phyloP scores from a whole-genome alignment of 2,888 invertebrate genomes.

The Pteria penguin region DNA sequence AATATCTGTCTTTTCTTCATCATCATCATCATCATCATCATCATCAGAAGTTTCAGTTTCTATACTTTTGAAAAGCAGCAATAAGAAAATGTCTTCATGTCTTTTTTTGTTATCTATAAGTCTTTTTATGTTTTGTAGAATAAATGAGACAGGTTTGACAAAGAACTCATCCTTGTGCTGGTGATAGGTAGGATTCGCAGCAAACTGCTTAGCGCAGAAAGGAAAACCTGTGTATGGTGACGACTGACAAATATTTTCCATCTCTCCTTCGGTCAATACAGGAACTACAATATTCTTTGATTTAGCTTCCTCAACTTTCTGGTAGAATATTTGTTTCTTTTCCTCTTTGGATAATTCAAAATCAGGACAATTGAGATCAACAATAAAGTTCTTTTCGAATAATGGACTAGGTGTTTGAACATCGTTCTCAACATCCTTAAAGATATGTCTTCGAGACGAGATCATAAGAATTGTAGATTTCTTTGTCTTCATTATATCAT shows the following conservation, averaged over 20 bases:
- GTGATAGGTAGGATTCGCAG: background rate
- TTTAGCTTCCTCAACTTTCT: background rate
- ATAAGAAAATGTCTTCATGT: background rate
- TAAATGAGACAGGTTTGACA: background rate
- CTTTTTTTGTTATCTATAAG: background rate
- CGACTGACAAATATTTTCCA: background rate
- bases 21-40: background rate
- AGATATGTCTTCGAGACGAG: background rate
- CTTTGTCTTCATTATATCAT: background rate
- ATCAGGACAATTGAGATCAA: background rate
- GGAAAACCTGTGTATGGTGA: background rate
- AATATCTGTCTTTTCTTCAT: background rate
- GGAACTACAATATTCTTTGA: background rate
- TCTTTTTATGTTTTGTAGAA: background rate
- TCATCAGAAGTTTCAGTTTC: background rate
- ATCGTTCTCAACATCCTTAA: background rate
- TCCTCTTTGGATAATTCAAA: background rate
- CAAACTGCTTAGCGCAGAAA: background rate
- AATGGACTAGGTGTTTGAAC: background rate
- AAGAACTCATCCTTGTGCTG: background rate
- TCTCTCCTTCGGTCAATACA: background rate
- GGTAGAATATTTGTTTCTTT: background rate
- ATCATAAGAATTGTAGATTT: background rate
- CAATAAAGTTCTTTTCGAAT: background rate
- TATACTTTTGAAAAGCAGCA: background rate